Conservation (phyloP, 2,797 vertebrate genomes). For the Liasis olivaceus region DNA sequence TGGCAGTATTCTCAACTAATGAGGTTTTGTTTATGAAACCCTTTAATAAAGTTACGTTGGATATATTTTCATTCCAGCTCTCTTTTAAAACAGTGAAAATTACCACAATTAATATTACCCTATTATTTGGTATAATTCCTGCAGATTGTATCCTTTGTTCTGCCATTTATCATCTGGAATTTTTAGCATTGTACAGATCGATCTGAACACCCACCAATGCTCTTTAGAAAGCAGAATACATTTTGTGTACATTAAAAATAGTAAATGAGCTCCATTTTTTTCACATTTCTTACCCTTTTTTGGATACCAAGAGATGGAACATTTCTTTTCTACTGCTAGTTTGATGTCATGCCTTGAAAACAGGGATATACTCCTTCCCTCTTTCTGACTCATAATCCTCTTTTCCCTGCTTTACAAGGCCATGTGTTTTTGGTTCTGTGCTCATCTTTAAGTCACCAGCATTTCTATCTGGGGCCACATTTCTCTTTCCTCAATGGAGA, state of each 20-base stretch:
- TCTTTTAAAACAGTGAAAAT: conserved; percentile 62
- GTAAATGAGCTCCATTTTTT: conserved; percentile 68
- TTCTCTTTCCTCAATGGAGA: background rate
- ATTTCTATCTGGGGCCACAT: conserved; percentile 15
- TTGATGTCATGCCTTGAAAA: conserved; percentile 39
- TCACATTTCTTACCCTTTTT: conserved; percentile 48
- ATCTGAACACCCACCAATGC: conserved; percentile 49
- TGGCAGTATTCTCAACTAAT: conserved; percentile 59
- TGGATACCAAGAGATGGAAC: conserved; percentile 59
- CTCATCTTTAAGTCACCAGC: background rate
- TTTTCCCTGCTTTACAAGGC: conserved; percentile 10
- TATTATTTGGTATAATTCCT: conserved; percentile 56
- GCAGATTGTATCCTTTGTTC: conserved; percentile 55
- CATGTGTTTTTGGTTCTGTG: conserved; percentile 39
- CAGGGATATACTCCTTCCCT: background rate
- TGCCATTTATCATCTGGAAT: conserved; percentile 61
- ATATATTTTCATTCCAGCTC: conserved; percentile 62
- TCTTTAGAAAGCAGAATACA: conserved; percentile 60
- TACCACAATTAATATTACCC: conserved; percentile 62
- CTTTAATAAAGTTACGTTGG: conserved; percentile 63
- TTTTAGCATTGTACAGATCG: conserved; percentile 46
- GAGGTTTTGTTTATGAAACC: conserved; percentile 66
- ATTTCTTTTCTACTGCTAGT: background rate
- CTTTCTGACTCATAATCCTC: no score
- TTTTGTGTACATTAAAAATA: conserved; percentile 66